A percentile compares a stretch with the other conserved stretches of the same genome.
Conservation (phyloP, 2,797 vertebrate genomes). For the Brachymystax lenok region DNA sequence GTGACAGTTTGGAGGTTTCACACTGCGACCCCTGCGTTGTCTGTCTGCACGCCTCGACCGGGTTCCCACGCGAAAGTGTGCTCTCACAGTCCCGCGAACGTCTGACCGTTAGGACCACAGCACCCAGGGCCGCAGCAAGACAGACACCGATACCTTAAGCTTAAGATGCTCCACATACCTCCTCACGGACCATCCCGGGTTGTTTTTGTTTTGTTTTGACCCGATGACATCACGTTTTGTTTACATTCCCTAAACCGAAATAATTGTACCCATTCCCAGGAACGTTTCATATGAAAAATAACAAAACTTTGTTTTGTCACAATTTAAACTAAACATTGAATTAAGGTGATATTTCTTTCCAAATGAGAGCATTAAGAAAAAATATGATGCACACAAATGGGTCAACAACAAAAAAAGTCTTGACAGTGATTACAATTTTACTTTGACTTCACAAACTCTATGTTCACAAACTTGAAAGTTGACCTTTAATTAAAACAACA, state of each 20-base stretch:
- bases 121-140: constrained; percentile 50
- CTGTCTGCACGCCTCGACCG: constrained; percentile 65
- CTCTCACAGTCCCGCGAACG: constrained; percentile 51
- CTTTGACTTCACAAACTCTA: no score
- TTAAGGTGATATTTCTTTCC: no score
- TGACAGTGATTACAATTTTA: no score
- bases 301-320: no score
- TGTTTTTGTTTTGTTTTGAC: constrained; percentile 45
- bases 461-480: no score
- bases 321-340: background rate
- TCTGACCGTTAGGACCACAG: constrained; percentile 68
- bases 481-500: background rate
- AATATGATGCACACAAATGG: no score
- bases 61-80: constrained; percentile 82
- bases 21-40: constrained; percentile 74
- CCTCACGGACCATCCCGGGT: constrained; percentile 46
- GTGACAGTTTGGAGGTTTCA: constrained; percentile 80
- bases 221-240: background rate
- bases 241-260: background rate
- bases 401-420: background rate
- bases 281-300: background rate
- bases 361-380: no score
- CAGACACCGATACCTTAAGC: constrained; percentile 60
- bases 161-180: constrained; percentile 15
- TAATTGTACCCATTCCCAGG: background rate